Conservation (phyloP, 2,113 vertebrate genomes). For the Notechis scutatus region DNA sequence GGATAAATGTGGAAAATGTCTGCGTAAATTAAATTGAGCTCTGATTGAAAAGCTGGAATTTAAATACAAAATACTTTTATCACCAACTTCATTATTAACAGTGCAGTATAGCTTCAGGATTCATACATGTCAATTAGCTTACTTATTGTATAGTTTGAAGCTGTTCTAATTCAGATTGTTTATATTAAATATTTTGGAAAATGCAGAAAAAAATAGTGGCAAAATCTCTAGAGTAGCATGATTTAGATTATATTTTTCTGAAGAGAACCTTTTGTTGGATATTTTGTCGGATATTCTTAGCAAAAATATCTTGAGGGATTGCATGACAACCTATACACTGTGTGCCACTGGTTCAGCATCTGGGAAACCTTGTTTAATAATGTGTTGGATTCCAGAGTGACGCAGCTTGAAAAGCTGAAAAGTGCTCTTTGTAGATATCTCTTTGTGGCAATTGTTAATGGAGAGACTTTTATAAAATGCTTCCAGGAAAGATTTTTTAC, state of each 20-base stretch:
- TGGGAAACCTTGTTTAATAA: not conserved
- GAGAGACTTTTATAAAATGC: not conserved
- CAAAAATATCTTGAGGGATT: not conserved
- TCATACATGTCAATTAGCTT: not conserved
- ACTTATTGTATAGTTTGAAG: not conserved
- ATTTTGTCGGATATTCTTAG: not conserved
- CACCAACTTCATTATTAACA: not conserved
- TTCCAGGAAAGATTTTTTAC: not conserved
- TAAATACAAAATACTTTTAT: not conserved
- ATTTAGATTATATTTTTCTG: not conserved
- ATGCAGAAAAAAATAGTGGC: not conserved
- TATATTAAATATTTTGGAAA: not conserved
- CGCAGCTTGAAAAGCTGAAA: not conserved
- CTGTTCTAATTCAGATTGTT: not conserved
- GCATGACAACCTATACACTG: not conserved
- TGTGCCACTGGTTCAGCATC: not conserved
- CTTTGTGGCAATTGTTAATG: not conserved
- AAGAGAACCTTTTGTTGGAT: not conserved
- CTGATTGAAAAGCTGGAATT: not conserved
- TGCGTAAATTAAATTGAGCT: not conserved
- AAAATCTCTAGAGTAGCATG: not conserved
- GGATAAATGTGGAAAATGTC: not conserved
- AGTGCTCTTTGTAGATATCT: not conserved
- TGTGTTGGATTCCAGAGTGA: not conserved
- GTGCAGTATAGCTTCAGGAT: not conserved